Percentiles rank a stretch among this genome's conserved stretches.
phyloP scores from a whole-genome alignment of 2,888 invertebrate genomes.

The Colletes collaris region DNA sequence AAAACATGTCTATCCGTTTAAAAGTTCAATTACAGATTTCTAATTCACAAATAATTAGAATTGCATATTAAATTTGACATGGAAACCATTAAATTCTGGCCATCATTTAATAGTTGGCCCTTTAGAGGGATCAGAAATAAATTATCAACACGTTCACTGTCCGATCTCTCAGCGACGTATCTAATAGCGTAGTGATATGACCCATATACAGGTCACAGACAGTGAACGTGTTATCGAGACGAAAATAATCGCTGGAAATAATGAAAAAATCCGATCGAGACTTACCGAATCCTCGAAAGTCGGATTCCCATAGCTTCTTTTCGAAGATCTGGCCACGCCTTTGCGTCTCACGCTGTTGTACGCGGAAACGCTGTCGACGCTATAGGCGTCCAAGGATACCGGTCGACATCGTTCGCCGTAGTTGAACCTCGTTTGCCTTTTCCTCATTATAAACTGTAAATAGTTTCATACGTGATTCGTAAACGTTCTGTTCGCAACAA shows the following conservation, averaged over 20 bases:
- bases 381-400: constrained; percentile 94
- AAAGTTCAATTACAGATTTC: too few species aligned
- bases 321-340: constrained; percentile 89
- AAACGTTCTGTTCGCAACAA: neutral
- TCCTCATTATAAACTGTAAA: constrained; percentile 90
- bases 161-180: neutral
- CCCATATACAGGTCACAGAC: too few species aligned
- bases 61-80: too few species aligned
- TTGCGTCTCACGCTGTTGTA: constrained; percentile 91
- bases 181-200: too few species aligned
- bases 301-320: constrained; percentile 94
- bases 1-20: too few species aligned
- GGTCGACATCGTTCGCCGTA: constrained; percentile 95
- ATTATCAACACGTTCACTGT: too few species aligned
- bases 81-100: too few species aligned
- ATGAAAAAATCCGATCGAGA: constrained; percentile 35
- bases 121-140: too few species aligned
- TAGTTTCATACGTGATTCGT: constrained; percentile 25
- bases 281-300: constrained; percentile 94
- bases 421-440: constrained; percentile 91
- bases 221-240: too few species aligned
- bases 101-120: too few species aligned
- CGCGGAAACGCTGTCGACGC: constrained; percentile 94
- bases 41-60: too few species aligned
- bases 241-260: too few species aligned